These are phyloP conservation scores for Drosophila sordidapex DNA, from an alignment of 2,888 invertebrate species.

Conservation along the genomic window DNA sequence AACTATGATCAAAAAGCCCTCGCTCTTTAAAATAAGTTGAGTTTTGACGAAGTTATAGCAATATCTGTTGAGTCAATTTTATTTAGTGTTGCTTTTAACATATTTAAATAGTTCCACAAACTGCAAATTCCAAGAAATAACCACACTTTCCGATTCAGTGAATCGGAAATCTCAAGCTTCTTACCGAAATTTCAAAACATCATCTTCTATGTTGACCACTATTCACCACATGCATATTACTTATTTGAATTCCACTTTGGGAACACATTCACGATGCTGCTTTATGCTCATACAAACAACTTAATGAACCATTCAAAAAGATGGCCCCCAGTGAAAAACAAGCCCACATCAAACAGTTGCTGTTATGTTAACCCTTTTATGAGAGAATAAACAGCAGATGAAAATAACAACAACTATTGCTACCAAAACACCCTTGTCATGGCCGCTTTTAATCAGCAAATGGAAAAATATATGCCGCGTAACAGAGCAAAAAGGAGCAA, in stretches of 20 bases:
- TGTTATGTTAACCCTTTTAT: conserved; percentile 70
- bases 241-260: conserved; percentile 37
- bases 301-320: conserved; percentile 69
- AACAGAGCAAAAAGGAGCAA: conserved; percentile 27
- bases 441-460: conserved; percentile 74
- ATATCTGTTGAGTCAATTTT: neutral
- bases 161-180: conserved; percentile 4
- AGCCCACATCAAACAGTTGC: conserved; percentile 71
- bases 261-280: conserved; percentile 19
- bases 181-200: conserved; percentile 1
- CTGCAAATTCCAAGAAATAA: neutral
- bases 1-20: too few species aligned
- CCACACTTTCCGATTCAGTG: conserved; percentile 31
- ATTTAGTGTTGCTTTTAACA: neutral
- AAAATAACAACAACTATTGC: conserved; percentile 11
- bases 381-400: conserved; percentile 15
- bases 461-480: conserved; percentile 62
- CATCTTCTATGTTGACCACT: conserved; percentile 16
- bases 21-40: too few species aligned
- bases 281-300: conserved; percentile 53
- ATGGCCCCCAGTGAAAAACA: conserved; percentile 10
- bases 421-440: conserved; percentile 58
- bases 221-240: conserved; percentile 5
- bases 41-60: too few species aligned
- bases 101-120: neutral